phyloP scores from a whole-genome alignment of 2,797 vertebrate species.

The Pseudomugil gertrudae region DNA sequence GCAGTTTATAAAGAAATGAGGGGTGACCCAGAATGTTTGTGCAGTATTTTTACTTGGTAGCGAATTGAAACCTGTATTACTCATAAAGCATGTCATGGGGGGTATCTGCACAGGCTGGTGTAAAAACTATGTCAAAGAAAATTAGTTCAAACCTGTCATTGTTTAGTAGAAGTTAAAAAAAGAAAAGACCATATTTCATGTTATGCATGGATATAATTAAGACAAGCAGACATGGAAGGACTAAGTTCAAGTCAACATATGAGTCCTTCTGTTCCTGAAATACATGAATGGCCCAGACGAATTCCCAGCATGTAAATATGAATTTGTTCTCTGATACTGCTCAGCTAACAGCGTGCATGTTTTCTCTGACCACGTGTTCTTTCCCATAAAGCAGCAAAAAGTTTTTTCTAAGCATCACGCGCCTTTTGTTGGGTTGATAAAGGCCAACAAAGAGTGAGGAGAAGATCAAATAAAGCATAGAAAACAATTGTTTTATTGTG shows the following conservation, averaged over 20 bases:
- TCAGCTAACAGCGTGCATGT: background rate
- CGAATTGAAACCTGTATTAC: too few species aligned
- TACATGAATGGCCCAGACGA: background rate
- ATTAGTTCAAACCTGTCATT: background rate
- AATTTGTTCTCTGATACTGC: background rate
- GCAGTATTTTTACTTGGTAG: background rate
- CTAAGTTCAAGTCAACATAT: background rate
- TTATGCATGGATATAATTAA: background rate
- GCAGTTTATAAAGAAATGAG: background rate
- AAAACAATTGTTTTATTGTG: conserved; percentile 23
- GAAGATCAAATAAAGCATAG: conserved; percentile 24
- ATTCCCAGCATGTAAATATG: background rate
- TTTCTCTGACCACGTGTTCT: conserved; percentile 2
- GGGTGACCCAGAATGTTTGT: background rate
- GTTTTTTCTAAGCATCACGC: conserved; percentile 3
- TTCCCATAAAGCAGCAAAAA: conserved; percentile 5
- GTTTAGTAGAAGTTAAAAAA: too few species aligned
- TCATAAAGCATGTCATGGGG: background rate
- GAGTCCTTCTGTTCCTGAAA: background rate
- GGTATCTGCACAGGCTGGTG: background rate
- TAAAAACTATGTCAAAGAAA: background rate
- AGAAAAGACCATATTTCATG: background rate
- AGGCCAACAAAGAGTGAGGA: conserved; percentile 29
- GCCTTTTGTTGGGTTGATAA: conserved; percentile 35
- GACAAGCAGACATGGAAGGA: background rate